These are phyloP conservation scores for Tetramorium bicarinatum DNA, from an alignment of 2,888 invertebrate genomes.

Conservation along the genomic window DNA sequence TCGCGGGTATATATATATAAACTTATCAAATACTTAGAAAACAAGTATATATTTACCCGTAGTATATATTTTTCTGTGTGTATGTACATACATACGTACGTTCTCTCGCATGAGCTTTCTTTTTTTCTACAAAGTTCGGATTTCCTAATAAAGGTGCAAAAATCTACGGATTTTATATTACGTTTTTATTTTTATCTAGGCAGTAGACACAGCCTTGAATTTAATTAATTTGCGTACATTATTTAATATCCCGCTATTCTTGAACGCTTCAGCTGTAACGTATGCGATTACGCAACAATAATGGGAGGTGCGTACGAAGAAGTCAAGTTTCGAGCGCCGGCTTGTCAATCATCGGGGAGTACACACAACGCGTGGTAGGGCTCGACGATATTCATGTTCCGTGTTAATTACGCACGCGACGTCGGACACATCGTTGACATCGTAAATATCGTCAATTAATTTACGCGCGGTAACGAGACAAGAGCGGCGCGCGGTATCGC, in stretches of 20 bases:
- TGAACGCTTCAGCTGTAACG: too few species aligned
- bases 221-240: neutral
- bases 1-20: too few species aligned
- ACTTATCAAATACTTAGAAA: too few species aligned
- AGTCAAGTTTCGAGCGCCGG: neutral
- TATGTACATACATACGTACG: too few species aligned
- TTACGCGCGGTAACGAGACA: neutral
- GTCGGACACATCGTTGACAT: neutral
- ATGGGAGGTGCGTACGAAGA: neutral
- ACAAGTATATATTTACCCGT: too few species aligned
- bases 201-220: too few species aligned
- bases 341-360: neutral
- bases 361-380: neutral
- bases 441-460: conserved; percentile 40
- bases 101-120: too few species aligned
- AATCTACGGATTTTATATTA: neutral
- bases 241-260: neutral
- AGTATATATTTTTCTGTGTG: too few species aligned
- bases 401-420: conserved; percentile 12
- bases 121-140: neutral
- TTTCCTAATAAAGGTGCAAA: neutral
- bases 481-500: neutral
- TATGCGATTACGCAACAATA: neutral
- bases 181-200: too few species aligned
- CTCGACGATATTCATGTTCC: neutral